Evolutionary conservation across 1,140 invertebrate genomes (phyloP), one percentile per base, ranked within the genome.

Genomic region (Zaprionus inermis): DNA sequence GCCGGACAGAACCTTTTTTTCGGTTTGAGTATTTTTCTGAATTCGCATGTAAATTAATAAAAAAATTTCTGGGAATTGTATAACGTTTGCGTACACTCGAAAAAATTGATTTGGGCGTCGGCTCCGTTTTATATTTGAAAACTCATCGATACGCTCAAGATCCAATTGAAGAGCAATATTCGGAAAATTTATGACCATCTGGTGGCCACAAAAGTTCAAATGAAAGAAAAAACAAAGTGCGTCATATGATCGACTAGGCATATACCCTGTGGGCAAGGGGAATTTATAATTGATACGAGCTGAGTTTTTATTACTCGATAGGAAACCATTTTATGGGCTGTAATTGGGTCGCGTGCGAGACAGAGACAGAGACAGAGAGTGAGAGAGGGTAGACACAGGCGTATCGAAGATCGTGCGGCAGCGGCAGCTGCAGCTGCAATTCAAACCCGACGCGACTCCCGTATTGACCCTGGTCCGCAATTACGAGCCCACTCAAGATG

Each of bases 141-240:
- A 57, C 41, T 66, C 52, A 58, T 58, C 22, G 70, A 65, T 58
- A 44, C 52, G 12, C 63, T 69, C 57, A 20, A 57, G 59, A 65
- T 18, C 10, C 68, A 66, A 76, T 76, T 76, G 73, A 76, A 71
- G 66, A 57, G 14, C 68, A 60, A 76, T 76, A 60, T 66, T 56
- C 51, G 28, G 11, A 64, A 24, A 76, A 72, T 76, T 66, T 56
- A 66, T 55, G 69, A 72, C 36, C 73, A 60, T 64, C 60, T 76
- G 73, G 3, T 57, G 18, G 51, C 56, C 34, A 38, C 51, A 67
- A 36, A 56, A 55, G 20, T 52, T n/a, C 36, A 28, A 28, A 28
- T n/a, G n/a, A n/a, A 28, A 28, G 0, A 5, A 52, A 52, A 28
- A 3, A 10, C 2, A 11, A 11, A 52, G 28, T 46, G 9, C 9